Evolutionary conservation across 2,888 invertebrate species (phyloP), one percentile per base, ranked within the genome.

Genomic region (Aquatica leii): DNA sequence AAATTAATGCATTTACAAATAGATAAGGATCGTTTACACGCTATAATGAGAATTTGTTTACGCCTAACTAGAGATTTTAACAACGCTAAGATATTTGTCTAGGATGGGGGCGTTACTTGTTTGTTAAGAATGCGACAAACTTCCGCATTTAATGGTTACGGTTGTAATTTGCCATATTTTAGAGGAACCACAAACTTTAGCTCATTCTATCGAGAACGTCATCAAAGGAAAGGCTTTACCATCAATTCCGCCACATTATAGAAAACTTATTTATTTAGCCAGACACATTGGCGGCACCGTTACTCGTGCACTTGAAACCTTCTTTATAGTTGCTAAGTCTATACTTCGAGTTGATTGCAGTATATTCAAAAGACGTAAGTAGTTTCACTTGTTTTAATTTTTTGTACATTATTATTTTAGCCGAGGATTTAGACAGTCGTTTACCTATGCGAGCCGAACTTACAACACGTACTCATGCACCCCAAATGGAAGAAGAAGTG

Each of bases 251-350:
- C 87, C 90, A 1, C 86, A 89, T 0, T 90, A 91, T 70, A 90
- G 90, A 93, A 93, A 94, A 79, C 83, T 94, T 53, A 85, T 93
- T 55, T 93, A 91, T 77, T 85, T 93, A 68, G 82, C 92, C 5
- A 82, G 93, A 34, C 89, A 91, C 68, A 86, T 93, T 58, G 90
- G 90, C 41, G 90, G 92, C 20, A 92, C 92, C 1, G 90, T 92
- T 8, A 90, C 92, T 65, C 85, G 94, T 12, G 86, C 90, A 77
- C 89, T 90, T 0, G 86, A 87, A 40, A 83, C 88, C 11, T 93
- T 84, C 84, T 12, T 84, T 12, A 85, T 85, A 89, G 89, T 93
- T 5, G 89, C 90, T 15, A 86, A 88, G 68, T 85, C 85, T 58
- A 87, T 89, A 59, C 80, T 93, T 2, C 82, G 90, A 51, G 87